Evolutionary conservation across 2,888 invertebrate genomes (phyloP).

Genomic region (Caenorhabditis sp.): DNA sequence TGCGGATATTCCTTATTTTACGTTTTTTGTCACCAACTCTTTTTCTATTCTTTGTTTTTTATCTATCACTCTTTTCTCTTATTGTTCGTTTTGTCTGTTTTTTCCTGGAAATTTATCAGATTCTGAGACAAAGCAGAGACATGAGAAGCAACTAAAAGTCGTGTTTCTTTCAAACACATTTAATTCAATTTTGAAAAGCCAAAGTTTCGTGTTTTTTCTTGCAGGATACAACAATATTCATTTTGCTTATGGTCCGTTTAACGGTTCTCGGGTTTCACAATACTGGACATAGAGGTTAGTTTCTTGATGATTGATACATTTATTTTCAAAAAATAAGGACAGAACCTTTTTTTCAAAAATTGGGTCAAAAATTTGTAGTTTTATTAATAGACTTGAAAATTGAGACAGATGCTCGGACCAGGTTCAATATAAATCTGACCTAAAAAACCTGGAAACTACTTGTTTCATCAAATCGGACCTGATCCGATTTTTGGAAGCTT

Average conservation of each 20-base stretch:
- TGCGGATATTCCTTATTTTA: conserved; percentile 1
- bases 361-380: too few relatives aligned
- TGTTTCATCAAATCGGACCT: too few relatives aligned
- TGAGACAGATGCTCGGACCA: too few relatives aligned
- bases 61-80: not conserved
- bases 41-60: not conserved
- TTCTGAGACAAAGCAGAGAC: not conserved
- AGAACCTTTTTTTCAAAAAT: not conserved
- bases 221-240: not conserved
- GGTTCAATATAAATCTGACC: too few relatives aligned
- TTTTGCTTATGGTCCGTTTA: conserved; percentile 39
- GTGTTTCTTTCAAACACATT: not conserved
- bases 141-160: not conserved
- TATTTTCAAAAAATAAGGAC: too few relatives aligned
- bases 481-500: too few relatives aligned
- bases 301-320: not conserved
- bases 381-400: too few relatives aligned
- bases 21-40: not conserved
- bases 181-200: not conserved
- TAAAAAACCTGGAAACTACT: too few relatives aligned
- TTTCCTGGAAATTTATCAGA: not conserved
- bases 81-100: not conserved
- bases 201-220: not conserved
- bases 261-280: conserved; percentile 3
- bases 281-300: conserved; percentile 39